Evolutionary conservation across 2,113 vertebrate genomes (phyloP).

Genomic region (Bubo bubo): DNA sequence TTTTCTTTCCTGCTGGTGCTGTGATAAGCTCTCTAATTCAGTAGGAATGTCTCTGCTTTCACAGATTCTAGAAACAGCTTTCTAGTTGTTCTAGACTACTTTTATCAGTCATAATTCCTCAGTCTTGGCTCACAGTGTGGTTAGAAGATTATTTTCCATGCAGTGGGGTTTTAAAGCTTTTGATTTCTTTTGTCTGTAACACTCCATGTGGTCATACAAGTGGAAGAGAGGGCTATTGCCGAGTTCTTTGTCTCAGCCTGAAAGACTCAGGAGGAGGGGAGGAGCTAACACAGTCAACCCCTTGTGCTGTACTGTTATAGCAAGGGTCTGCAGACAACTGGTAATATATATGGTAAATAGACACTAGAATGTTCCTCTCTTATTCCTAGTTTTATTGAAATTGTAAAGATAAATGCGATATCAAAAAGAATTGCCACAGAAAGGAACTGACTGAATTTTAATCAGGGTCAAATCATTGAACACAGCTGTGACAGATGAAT

Average conservation of each 20-base stretch:
- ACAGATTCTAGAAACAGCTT: background rate
- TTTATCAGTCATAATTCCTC: background rate
- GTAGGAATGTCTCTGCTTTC: background rate
- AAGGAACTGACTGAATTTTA: constrained; percentile 4
- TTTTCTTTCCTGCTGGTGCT: background rate
- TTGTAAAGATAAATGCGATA: background rate
- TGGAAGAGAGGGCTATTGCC: background rate
- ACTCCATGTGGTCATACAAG: background rate
- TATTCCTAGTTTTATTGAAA: background rate
- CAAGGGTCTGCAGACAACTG: background rate
- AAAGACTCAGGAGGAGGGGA: background rate
- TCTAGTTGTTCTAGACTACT: background rate
- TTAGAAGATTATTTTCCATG: background rate
- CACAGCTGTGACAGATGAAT: constrained; percentile 36
- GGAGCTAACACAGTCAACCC: background rate
- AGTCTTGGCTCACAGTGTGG: background rate
- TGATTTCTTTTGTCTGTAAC: constrained; percentile 5
- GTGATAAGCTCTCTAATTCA: background rate
- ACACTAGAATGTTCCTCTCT: background rate
- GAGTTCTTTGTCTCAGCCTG: background rate
- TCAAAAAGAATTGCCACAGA: background rate
- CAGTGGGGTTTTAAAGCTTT: background rate
- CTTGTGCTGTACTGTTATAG: background rate
- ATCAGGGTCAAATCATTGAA: constrained; percentile 32
- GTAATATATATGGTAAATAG: background rate